Conservation (phyloP, 2,888 invertebrate genomes). For the Leucoptera coffeella region DNA sequence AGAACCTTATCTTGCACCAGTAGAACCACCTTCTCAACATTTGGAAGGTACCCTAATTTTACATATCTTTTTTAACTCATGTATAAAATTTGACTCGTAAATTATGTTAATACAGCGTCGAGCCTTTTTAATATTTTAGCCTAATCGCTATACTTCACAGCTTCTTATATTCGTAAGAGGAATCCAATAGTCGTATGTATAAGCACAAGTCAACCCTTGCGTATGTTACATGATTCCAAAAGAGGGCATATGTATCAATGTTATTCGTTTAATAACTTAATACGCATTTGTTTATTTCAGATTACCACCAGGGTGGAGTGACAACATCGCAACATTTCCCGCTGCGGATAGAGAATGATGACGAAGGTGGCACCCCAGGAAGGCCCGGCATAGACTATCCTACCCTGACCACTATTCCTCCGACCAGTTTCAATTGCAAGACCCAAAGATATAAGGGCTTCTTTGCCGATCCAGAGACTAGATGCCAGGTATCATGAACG, state of each 20-base stretch:
- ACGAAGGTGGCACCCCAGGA: conserved; percentile 59
- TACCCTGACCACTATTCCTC: conserved; percentile 65
- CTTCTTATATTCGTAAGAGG: no score
- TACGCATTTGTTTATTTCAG: no score
- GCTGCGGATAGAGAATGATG: conserved; percentile 32
- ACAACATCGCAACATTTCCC: conserved; percentile 34
- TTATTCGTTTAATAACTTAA: no score
- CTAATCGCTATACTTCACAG: no score
- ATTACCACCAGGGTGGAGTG: conserved; percentile 13
- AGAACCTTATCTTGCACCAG: conserved; percentile 27
- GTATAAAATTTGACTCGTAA: no score
- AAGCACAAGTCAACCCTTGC: no score
- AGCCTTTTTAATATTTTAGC: no score
- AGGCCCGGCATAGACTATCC: conserved; percentile 76
- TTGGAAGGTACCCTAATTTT: conserved; percentile 42
- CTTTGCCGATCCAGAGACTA: conserved; percentile 82
- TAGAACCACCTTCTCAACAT: conserved; percentile 32
- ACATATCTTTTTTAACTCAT: no score
- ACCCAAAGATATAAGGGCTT: conserved; percentile 85
- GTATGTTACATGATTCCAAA: no score
- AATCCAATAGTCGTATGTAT: no score
- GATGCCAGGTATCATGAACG: conserved; percentile 62
- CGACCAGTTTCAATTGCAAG: conserved; percentile 73
- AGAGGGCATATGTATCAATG: no score
- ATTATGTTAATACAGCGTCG: no score